These are phyloP conservation scores for Knipowitschia caucasica DNA, from an alignment of 2,797 vertebrate genomes.

Conservation along the genomic window DNA sequence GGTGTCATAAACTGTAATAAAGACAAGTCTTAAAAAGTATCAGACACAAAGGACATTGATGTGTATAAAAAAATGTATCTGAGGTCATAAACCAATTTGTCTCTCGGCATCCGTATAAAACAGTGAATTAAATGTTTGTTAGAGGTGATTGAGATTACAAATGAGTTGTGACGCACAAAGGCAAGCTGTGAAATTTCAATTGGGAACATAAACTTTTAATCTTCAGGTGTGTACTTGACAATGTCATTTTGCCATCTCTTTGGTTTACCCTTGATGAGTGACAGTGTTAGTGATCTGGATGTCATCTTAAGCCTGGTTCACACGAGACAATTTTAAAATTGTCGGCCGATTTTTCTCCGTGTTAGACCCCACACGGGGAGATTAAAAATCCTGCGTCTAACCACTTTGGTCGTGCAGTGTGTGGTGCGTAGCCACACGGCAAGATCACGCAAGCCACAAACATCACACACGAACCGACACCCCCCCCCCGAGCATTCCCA, in stretches of 20 bases:
- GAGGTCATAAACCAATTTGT: constrained; percentile 36
- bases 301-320: no score
- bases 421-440: no score
- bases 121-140: constrained; percentile 31
- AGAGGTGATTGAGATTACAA: constrained; percentile 19
- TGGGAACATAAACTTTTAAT: constrained; percentile 11
- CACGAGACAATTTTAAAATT: no score
- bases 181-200: constrained; percentile 16
- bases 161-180: constrained; percentile 17
- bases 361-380: no score
- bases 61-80: constrained; percentile 58
- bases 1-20: constrained; percentile 75
- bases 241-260: constrained; percentile 33
- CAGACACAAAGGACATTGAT: constrained; percentile 66
- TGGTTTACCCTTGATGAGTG: constrained; percentile 53
- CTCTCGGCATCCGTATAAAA: constrained; percentile 41
- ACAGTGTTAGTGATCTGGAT: constrained; percentile 33
- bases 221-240: constrained; percentile 13
- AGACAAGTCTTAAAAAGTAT: constrained; percentile 71
- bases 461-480: no score
- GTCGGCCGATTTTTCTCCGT: no score
- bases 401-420: no score
- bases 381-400: no score
- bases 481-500: no score
- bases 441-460: no score